These are phyloP conservation scores for Drosophila sordidula DNA, from an alignment of 2,888 invertebrate genomes.

Conservation along the genomic window DNA sequence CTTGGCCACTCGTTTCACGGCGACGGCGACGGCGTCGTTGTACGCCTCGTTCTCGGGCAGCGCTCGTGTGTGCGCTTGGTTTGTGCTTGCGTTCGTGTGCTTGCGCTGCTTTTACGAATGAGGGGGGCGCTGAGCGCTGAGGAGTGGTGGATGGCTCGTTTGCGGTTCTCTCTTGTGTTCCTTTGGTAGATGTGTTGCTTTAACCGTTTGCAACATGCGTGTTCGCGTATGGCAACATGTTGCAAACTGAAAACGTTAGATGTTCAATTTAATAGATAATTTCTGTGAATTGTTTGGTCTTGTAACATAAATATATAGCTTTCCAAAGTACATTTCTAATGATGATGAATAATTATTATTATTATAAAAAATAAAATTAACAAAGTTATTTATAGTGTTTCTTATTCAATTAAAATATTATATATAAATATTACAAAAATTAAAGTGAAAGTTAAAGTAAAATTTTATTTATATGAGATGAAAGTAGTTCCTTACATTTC, in stretches of 20 bases:
- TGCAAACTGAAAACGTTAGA: neutral
- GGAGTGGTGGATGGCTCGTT: slow-evolving; percentile 15
- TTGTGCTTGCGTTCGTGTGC: slow-evolving; percentile 13
- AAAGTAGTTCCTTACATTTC: too few relatives aligned
- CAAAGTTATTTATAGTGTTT: neutral
- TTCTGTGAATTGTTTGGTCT: too few relatives aligned
- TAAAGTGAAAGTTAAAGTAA: too few relatives aligned
- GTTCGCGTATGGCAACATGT: slow-evolving; percentile 53
- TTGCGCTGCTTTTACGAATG: slow-evolving; percentile 9
- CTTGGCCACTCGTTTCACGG: slow-evolving; percentile 15
- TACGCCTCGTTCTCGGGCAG: neutral
- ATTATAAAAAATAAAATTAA: too few relatives aligned
- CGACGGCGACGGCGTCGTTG: slow-evolving; percentile 6
- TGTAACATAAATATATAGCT: too few relatives aligned
- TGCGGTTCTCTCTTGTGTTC: slow-evolving; percentile 8
- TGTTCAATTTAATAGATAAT: too few relatives aligned
- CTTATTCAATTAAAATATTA: too few relatives aligned
- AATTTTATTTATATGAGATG: too few relatives aligned
- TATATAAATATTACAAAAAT: too few relatives aligned
- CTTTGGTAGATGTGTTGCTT: slow-evolving; percentile 51
- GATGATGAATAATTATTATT: too few relatives aligned
- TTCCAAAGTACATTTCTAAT: too few relatives aligned
- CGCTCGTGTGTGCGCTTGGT: slow-evolving; percentile 19
- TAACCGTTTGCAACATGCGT: slow-evolving; percentile 56
- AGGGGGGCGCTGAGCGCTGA: slow-evolving; percentile 31